Conservation (phyloP, 2,797 vertebrate species). For the Myoxocephalus aenaeus region DNA sequence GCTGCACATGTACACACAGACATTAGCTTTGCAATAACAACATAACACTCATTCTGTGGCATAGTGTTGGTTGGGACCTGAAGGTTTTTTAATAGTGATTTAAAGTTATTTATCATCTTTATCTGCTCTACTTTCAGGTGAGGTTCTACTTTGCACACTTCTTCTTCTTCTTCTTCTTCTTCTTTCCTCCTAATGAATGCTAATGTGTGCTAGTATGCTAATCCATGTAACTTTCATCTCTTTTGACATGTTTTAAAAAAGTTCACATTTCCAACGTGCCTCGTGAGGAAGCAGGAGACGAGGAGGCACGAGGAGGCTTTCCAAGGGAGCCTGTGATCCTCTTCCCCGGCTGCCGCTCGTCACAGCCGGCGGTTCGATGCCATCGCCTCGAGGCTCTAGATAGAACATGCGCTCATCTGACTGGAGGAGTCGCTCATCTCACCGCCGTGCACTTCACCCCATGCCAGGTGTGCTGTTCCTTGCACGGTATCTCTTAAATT, state of each 20-base stretch:
- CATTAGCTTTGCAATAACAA: neutral
- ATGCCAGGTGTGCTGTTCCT: neutral
- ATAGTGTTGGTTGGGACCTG: neutral
- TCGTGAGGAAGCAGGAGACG: neutral
- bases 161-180: neutral
- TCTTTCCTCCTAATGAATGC: neutral
- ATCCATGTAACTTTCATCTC: neutral
- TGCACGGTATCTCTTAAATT: neutral
- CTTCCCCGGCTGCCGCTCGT: constrained; percentile 10
- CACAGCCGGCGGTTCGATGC: neutral
- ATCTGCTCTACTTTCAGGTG: neutral
- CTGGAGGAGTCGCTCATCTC: constrained; percentile 6
- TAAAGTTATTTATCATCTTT: neutral
- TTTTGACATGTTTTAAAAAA: neutral
- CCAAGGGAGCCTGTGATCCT: neutral
- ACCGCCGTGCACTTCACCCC: neutral
- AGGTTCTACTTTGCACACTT: neutral
- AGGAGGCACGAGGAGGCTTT: neutral
- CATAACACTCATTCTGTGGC: neutral
- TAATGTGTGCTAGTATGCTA: neutral
- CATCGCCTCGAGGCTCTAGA: neutral
- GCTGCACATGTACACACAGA: neutral
- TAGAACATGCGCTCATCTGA: neutral
- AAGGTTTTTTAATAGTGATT: neutral
- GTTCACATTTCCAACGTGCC: neutral